Percentiles rank a stretch among this genome's conserved stretches.
These are phyloP conservation scores for Brachionus manjavacas DNA, from an alignment of 1,140 invertebrate genomes.

Conservation along the genomic window DNA sequence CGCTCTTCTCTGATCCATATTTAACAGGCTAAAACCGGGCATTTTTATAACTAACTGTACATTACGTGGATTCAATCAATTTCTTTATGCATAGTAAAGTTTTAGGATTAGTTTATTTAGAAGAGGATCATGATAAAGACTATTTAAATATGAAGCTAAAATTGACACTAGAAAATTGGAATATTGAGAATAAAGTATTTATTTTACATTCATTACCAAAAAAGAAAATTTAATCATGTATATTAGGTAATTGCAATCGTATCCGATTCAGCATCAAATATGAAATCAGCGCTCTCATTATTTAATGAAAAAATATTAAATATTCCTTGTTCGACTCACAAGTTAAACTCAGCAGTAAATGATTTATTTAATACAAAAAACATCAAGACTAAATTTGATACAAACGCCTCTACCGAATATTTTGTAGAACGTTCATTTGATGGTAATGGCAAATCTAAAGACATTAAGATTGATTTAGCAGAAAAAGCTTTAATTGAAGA, in stretches of 20 bases:
- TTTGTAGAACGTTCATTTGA: too few relatives aligned
- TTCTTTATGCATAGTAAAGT: background rate
- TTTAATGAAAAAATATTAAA: background rate
- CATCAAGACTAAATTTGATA: too few relatives aligned
- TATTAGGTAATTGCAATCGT: background rate
- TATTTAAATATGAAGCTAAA: slow-evolving; percentile 17
- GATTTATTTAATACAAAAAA: too few relatives aligned
- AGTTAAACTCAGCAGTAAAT: background rate
- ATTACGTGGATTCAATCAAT: background rate
- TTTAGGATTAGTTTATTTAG: background rate
- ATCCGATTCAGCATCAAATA: slow-evolving; percentile 3
- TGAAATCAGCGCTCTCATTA: background rate
- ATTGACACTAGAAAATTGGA: background rate
- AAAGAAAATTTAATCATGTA: background rate
- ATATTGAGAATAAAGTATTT: background rate
- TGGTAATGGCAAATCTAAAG: too few relatives aligned
- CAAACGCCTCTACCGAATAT: too few relatives aligned
- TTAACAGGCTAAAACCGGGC: too few relatives aligned
- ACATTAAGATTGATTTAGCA: too few relatives aligned
- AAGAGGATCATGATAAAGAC: background rate
- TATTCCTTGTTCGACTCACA: background rate
- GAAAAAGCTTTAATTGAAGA: too few relatives aligned
- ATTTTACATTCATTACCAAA: background rate
- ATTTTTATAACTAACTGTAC: too few relatives aligned
- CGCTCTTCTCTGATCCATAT: too few relatives aligned